Evolutionary conservation across 2,113 vertebrate species (phyloP).

Genomic region (Lepus europaeus): DNA sequence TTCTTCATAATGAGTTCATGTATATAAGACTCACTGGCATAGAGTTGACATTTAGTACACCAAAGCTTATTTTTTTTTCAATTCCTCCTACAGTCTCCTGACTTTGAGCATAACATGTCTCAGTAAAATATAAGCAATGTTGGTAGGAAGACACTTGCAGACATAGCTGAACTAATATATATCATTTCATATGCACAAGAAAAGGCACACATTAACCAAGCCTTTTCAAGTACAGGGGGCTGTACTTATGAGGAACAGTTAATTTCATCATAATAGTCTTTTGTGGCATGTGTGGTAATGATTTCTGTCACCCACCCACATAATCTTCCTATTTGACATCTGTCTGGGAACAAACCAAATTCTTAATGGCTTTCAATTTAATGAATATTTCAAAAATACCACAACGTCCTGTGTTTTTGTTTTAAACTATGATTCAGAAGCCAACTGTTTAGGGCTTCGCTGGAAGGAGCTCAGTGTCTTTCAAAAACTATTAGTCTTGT

Average conservation of each 20-base stretch:
- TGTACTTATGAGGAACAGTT: not conserved
- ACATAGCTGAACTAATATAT: not conserved
- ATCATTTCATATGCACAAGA: not conserved
- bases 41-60: not conserved
- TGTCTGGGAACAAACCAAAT: not conserved
- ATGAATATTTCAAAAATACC: not conserved
- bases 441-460: not conserved
- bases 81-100: not conserved
- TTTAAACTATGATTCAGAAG: slow-evolving; percentile 36
- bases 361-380: not conserved
- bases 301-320: not conserved
- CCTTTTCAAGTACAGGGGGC: not conserved
- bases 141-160: not conserved
- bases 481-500: not conserved
- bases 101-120: not conserved
- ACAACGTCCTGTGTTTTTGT: not conserved
- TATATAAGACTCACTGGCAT: not conserved
- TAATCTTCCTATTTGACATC: not conserved
- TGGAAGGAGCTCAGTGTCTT: not conserved
- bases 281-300: not conserved
- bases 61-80: not conserved
- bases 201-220: not conserved
- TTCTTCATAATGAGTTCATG: slow-evolving; percentile 37
- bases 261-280: not conserved
- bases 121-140: not conserved